These are phyloP conservation scores for Balearica regulorum DNA, from an alignment of 2,797 vertebrate genomes.

Conservation along the genomic window DNA sequence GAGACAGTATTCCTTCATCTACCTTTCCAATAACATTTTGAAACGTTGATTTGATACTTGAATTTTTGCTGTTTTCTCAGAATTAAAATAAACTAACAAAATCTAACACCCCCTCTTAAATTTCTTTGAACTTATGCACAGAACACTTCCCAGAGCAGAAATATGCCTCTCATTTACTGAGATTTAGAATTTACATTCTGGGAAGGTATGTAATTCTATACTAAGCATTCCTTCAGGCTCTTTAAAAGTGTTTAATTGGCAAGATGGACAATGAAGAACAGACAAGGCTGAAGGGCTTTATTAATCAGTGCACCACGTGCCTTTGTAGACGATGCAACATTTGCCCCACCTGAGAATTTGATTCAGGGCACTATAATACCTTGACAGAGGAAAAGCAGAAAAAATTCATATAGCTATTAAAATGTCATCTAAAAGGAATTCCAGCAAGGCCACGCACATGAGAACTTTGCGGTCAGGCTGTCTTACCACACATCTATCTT, in stretches of 20 bases:
- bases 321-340: background rate
- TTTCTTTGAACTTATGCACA: background rate
- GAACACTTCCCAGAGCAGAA: background rate
- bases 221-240: background rate
- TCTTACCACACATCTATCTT: background rate
- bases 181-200: background rate
- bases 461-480: background rate
- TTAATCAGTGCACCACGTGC: background rate
- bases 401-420: background rate
- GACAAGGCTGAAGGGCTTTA: background rate
- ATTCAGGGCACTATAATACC: background rate
- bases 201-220: background rate
- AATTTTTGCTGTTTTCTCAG: background rate
- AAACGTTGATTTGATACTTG: background rate
- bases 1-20: background rate
- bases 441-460: background rate
- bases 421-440: background rate
- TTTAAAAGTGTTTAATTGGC: background rate
- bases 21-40: background rate
- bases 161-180: background rate
- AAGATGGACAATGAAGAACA: background rate
- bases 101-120: background rate
- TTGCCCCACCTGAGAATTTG: background rate
- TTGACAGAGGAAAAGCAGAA: background rate
- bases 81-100: background rate